Percentiles rank a stretch among this genome's conserved stretches.
These are phyloP conservation scores for Rhopalosiphum nymphaeae DNA, from an alignment of 2,888 invertebrate species.

Conservation along the genomic window DNA sequence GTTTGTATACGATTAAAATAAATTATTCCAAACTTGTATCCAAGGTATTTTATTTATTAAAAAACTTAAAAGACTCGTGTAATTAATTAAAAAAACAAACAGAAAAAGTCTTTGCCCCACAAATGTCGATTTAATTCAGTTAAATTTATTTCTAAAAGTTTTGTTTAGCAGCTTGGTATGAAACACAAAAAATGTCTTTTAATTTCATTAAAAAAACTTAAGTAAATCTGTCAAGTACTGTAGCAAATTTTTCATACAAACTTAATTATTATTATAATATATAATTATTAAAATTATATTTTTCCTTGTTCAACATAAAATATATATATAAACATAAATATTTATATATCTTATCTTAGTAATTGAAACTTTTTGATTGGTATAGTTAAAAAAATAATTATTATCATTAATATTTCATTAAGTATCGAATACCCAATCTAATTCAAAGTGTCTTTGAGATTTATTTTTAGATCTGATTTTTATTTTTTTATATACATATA, in stretches of 20 bases:
- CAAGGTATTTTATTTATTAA: conserved; percentile 14
- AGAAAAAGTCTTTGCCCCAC: neutral
- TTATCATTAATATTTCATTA: neutral
- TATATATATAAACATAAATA: neutral
- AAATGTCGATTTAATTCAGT: conserved; percentile 31
- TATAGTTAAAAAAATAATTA: neutral
- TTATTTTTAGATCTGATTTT: neutral
- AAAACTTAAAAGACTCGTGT: neutral
- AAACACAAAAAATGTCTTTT: conserved; percentile 7
- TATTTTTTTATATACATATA: neutral
- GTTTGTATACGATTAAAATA: neutral
- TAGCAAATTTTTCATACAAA: neutral
- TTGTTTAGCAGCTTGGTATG: neutral
- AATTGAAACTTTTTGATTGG: neutral
- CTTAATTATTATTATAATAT: neutral
- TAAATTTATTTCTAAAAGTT: conserved; percentile 29
- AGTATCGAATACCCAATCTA: neutral
- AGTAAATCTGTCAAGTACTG: neutral
- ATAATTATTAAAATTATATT: neutral
- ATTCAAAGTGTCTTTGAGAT: neutral
- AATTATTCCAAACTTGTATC: conserved; percentile 11
- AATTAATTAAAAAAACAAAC: conserved; percentile 34
- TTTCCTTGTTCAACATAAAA: neutral
- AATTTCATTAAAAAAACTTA: neutral
- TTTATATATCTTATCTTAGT: neutral